These are phyloP conservation scores for Diplodus puntazzo DNA, from an alignment of 2,797 vertebrate genomes.

Conservation along the genomic window DNA sequence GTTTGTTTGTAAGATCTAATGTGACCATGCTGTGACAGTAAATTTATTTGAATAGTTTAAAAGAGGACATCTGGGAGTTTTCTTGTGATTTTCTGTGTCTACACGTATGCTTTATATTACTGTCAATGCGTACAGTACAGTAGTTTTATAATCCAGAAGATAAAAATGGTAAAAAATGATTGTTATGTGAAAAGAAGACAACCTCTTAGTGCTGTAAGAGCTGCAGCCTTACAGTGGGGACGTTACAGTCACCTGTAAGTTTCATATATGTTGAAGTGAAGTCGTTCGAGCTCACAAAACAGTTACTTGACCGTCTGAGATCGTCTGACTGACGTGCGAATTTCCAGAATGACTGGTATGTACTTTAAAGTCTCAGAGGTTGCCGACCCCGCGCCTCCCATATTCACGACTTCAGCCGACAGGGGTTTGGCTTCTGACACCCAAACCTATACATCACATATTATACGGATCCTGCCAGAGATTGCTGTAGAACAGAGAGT, in stretches of 20 bases:
- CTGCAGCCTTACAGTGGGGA: background rate
- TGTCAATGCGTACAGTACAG: background rate
- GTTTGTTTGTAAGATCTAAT: too few relatives aligned
- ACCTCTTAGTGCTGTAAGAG: background rate
- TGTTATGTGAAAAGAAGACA: background rate
- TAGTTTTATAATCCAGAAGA: background rate
- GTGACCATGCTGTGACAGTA: too few relatives aligned
- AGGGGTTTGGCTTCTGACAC: background rate
- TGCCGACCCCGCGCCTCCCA: background rate
- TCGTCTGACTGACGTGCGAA: background rate
- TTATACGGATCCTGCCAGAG: fast-evolving
- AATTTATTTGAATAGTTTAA: too few relatives aligned
- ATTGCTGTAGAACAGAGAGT: background rate
- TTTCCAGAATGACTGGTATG: constrained; percentile 12
- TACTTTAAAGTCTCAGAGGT: background rate
- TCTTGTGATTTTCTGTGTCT: too few relatives aligned
- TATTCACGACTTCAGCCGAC: background rate
- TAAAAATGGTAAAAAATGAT: too few relatives aligned
- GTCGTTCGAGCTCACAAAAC: background rate
- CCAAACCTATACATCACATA: background rate
- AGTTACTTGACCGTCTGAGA: too few relatives aligned
- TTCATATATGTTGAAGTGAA: background rate
- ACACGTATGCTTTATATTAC: background rate
- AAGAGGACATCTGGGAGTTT: too few relatives aligned
- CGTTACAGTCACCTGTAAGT: background rate